Evolutionary conservation across 2,113 vertebrate genomes (phyloP), one percentile per base, ranked within the genome.

Genomic region (Nothoprocta perdicaria): DNA sequence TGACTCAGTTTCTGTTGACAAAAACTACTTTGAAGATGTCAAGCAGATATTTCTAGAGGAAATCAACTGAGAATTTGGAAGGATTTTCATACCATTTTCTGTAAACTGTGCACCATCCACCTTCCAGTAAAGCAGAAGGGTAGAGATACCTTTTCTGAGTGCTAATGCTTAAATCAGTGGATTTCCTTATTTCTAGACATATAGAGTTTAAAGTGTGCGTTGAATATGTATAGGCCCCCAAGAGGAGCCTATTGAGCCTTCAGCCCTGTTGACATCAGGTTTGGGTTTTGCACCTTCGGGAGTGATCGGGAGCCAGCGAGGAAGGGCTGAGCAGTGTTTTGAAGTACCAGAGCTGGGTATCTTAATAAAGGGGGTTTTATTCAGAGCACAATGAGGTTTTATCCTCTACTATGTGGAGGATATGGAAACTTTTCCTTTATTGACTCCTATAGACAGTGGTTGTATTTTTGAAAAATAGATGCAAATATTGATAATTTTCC

Each of bases 91-190:
- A 38, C 55, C 24, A 0, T 71, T 73, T 73, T 27, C 48, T 75
- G 2, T 40, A 11, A 26, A 35, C 14, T 31, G 2, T 2, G 14
- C 35, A 10, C 29, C 1, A 0, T 58, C 74, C 23, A 3, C 63
- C 80, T 46, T 11, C 46, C n/a, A 45, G 48, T 66, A 14, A 84
- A 65, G 63, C 1, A 33, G 4, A 52, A 80, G 13, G 33, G 13
- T 23, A 19, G 24, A 9, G 4, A 60, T 38, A 38, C n/a, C 61
- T 6, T 40, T 52, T 50, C 76, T 40, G 63, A 52, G 38, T 4
- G 0, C 24, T 43, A 6, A 2, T 5, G 23, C 11, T 68, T 17
- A 35, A 27, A 38, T 14, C 38, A 52, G 18, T 12, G 5, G 15
- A 68, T 82, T 72, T 65, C 46, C 33, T 14, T 17, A 0, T 12